phyloP scores from a whole-genome alignment of 1,140 invertebrate species.

The Paralvinella palmiformis region DNA sequence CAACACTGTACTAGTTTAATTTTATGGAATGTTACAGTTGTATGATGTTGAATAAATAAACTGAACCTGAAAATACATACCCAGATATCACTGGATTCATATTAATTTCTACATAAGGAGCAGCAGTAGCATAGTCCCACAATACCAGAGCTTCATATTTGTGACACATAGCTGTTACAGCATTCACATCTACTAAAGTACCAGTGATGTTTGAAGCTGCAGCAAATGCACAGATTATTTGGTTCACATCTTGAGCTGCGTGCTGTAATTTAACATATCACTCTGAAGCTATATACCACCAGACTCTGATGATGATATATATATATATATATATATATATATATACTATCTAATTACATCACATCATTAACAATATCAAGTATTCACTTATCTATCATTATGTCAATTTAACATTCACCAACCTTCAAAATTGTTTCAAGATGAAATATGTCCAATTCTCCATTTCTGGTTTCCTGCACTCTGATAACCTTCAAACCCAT shows the following conservation, averaged over 20 bases:
- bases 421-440: constrained; percentile 65
- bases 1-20: too few relatives aligned
- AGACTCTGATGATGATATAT: too few relatives aligned
- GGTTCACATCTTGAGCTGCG: constrained; percentile 31
- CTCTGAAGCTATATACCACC: too few relatives aligned
- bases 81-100: constrained; percentile 75
- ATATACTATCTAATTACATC: too few relatives aligned
- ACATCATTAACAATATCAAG: too few relatives aligned
- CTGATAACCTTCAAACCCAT: constrained; percentile 69
- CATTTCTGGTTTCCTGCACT: constrained; percentile 70
- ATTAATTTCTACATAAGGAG: constrained; percentile 71
- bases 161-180: constrained; percentile 73
- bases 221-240: constrained; percentile 78
- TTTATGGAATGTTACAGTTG: too few relatives aligned
- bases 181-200: constrained; percentile 75
- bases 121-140: constrained; percentile 83
- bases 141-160: constrained; percentile 75
- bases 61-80: too few relatives aligned
- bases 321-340: too few relatives aligned
- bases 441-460: constrained; percentile 70
- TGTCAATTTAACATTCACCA: too few relatives aligned
- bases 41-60: too few relatives aligned
- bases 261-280: too few relatives aligned
- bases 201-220: constrained; percentile 86
- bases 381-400: too few relatives aligned